Conservation (phyloP, 2,797 vertebrate species). For the Aulostomus chinensis region DNA sequence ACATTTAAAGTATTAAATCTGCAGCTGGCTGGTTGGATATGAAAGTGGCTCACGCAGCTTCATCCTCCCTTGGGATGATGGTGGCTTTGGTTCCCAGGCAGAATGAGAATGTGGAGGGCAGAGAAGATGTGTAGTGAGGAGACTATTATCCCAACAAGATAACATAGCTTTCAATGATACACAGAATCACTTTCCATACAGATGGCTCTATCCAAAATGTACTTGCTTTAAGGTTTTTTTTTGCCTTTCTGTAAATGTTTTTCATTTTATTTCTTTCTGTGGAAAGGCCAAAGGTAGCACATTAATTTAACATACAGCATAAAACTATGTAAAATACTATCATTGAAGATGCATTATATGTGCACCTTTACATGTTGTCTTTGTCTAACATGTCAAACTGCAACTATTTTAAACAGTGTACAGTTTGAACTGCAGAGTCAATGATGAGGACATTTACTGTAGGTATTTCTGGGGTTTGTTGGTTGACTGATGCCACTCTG, state of each 20-base stretch:
- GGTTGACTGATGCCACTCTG: not conserved
- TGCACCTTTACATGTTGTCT: no score
- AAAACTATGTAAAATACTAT: no score
- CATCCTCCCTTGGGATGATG: slow-evolving; percentile 60
- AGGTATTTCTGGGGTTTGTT: not conserved
- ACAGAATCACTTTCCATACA: no score
- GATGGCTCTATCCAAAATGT: not conserved
- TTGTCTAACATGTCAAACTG: no score
- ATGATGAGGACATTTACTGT: not conserved
- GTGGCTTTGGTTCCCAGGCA: slow-evolving; percentile 66
- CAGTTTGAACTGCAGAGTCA: not conserved
- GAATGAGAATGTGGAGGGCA: slow-evolving; percentile 19
- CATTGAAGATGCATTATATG: no score
- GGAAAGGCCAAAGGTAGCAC: no score
- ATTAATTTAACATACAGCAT: no score
- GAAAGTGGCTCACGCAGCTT: slow-evolving; percentile 28
- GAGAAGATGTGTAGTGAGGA: slow-evolving; percentile 19
- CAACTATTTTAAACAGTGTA: no score
- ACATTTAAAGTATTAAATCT: slow-evolving; percentile 21
- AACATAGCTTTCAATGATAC: no score
- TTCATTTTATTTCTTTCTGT: no score
- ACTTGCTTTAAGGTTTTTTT: not conserved
- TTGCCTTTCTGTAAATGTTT: no score
- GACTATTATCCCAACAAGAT: slow-evolving; percentile 6
- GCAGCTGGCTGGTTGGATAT: slow-evolving; percentile 24